Percentiles rank a stretch among this genome's conserved stretches.
Conservation (phyloP, 1,140 invertebrate genomes). For the Drosophila mayri region DNA sequence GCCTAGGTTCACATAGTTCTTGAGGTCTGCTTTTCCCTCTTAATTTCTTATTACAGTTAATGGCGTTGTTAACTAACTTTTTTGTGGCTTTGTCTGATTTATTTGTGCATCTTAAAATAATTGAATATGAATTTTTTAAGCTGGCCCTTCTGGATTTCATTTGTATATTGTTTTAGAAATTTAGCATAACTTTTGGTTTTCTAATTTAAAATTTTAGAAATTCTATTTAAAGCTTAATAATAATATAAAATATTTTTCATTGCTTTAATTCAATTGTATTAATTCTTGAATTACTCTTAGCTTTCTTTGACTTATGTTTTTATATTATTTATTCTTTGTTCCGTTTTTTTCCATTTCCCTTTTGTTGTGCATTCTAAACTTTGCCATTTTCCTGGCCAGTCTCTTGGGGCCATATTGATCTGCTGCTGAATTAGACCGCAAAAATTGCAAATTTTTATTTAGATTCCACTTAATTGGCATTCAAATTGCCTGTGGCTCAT, state of each 20-base stretch:
- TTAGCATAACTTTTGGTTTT: too few relatives aligned
- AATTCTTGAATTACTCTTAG: neutral
- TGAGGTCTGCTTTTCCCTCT: constrained; percentile 8
- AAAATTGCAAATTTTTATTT: constrained; percentile 35
- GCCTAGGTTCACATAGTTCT: constrained; percentile 29
- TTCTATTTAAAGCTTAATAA: too few relatives aligned
- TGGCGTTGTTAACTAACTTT: constrained; percentile 35
- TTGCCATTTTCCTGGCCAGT: neutral
- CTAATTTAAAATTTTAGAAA: neutral
- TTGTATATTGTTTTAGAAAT: too few relatives aligned
- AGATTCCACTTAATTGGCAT: constrained; percentile 52
- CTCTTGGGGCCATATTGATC: constrained; percentile 10
- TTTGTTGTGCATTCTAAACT: neutral
- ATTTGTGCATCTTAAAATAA: constrained; percentile 22
- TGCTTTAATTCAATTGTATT: neutral
- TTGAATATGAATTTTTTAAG: constrained; percentile 1
- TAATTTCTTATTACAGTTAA: constrained; percentile 38
- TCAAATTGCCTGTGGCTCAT: constrained; percentile 55
- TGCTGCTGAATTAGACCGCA: constrained; percentile 17
- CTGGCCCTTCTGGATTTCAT: neutral
- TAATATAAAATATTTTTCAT: neutral
- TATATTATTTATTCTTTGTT: neutral
- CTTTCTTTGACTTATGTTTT: neutral
- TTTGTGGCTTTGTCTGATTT: constrained; percentile 22
- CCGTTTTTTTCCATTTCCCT: neutral